Evolutionary conservation across 1,140 invertebrate species (phyloP), one percentile per base, ranked within the genome.

Genomic region (Pseudomyrmex dendroicus): DNA sequence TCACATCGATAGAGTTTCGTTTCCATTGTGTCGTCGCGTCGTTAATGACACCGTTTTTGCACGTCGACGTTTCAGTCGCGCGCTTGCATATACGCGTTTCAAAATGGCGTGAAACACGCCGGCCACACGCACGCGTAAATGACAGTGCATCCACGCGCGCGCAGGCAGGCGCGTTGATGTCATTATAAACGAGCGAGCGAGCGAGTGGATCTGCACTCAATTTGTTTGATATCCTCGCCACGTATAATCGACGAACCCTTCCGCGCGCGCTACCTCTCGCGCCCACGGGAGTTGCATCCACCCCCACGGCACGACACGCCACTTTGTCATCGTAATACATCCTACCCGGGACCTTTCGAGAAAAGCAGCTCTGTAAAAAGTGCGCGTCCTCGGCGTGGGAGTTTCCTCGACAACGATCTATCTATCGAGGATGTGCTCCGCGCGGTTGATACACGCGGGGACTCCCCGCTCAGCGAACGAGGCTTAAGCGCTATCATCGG

Each of bases 161-260:
- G 68, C 77, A 85, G 77, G 86, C 87, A 85, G 83, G 83, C 73
- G 64, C 86, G 82, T 84, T 90, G 90, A 90, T 90, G 88, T 88
- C 85, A 90, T 92, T 90, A 90, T 89, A 91, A 91, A 91, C 88
- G 91, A 88, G 84, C 86, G 66, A 82, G 70, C 86, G 76, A 82
- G 70, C 86, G 78, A 89, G 89, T 88, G 91, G 87, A 92, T 90
- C 88, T 89, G 64, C 84, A 89, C 89, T 90, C 88, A 91, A 92
- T 92, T 91, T 91, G 86, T 91, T 91, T 89, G 88, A 89, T 88
- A 91, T 48, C 73, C 86, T 66, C 62, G 54, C 80, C 59, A 66
- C 64, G 73, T 80, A 78, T 50, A 82, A 73, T 64, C 74, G 57
- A 68, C 73, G 20, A 84, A 77, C 62, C 70, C 50, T 63, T 62